Evolutionary conservation across 2,888 invertebrate genomes (phyloP).

Genomic region (Luffia ferchaultella): DNA sequence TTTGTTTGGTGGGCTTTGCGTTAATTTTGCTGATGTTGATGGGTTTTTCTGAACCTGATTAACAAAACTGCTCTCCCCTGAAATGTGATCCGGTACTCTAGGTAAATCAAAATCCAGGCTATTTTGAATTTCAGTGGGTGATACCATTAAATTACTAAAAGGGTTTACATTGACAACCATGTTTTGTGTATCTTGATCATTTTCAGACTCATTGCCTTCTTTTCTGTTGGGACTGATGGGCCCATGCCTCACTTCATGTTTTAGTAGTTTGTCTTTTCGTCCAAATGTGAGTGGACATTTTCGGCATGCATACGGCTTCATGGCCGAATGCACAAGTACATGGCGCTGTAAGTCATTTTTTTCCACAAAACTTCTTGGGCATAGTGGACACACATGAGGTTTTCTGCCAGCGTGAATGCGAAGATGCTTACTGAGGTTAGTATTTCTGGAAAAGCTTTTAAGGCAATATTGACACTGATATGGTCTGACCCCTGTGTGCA

Average conservation of each 20-base stretch:
- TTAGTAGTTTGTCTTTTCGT: constrained; percentile 72
- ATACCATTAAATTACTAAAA: constrained; percentile 55
- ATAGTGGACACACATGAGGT: constrained; percentile 75
- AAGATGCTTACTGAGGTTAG: constrained; percentile 79
- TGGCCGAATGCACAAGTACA: constrained; percentile 71
- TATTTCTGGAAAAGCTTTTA: constrained; percentile 79
- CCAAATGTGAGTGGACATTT: constrained; percentile 74
- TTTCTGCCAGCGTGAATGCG: constrained; percentile 76
- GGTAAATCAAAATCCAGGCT: constrained; percentile 50
- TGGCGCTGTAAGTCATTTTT: constrained; percentile 73
- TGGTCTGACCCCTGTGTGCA: constrained; percentile 79
- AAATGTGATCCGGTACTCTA: constrained; percentile 58
- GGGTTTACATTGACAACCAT: constrained; percentile 71
- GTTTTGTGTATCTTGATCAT: constrained; percentile 33
- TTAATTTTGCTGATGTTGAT: constrained; percentile 29
- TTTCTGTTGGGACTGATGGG: constrained; percentile 35
- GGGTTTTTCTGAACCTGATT: constrained; percentile 41
- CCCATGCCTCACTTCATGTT: constrained; percentile 72
- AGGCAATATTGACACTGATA: constrained; percentile 76
- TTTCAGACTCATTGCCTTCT: constrained; percentile 26
- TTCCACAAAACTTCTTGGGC: constrained; percentile 76
- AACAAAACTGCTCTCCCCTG: constrained; percentile 53
- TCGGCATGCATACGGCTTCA: constrained; percentile 70
- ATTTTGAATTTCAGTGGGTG: constrained; percentile 35
- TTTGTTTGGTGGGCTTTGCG: constrained; percentile 32